phyloP scores from a whole-genome alignment of 2,888 invertebrate species.

The Drosophila ezoana region DNA sequence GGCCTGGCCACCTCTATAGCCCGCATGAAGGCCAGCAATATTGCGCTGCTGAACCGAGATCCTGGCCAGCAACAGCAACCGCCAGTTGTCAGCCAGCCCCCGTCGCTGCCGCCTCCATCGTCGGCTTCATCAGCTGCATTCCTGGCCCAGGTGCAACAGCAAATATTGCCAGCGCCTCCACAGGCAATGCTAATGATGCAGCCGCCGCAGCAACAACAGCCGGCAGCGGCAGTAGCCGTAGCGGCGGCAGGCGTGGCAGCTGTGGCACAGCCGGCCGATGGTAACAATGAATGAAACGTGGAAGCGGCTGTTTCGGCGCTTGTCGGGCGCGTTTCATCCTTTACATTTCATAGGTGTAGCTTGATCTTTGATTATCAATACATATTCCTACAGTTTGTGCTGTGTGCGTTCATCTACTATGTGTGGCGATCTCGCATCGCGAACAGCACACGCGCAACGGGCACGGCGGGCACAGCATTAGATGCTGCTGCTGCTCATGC shows the following conservation, averaged over 20 bases:
- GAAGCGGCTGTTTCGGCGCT: constrained; percentile 78
- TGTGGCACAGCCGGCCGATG: constrained; percentile 46
- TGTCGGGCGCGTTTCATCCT: constrained; percentile 80
- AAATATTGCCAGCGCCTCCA: constrained; percentile 31
- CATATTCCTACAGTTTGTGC: constrained; percentile 73
- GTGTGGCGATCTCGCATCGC: constrained; percentile 56
- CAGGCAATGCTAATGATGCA: constrained; percentile 17
- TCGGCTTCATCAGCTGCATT: constrained; percentile 33
- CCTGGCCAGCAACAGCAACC: constrained; percentile 33
- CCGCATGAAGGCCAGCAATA: constrained; percentile 87
- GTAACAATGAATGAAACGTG: constrained; percentile 82
- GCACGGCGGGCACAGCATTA: constrained; percentile 12
- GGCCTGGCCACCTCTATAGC: constrained; percentile 85
- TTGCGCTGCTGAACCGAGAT: constrained; percentile 87
- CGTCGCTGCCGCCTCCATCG: constrained; percentile 29
- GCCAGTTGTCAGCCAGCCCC: constrained; percentile 31
- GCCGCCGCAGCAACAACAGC: constrained; percentile 25
- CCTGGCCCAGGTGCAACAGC: constrained; percentile 47
- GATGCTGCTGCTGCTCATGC: constrained; percentile 9
- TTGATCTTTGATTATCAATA: constrained; percentile 72
- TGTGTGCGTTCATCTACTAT: constrained; percentile 65
- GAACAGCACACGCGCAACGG: constrained; percentile 4
- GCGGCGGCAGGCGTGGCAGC: neutral
- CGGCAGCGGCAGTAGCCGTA: constrained; percentile 20
- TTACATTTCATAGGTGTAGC: constrained; percentile 69